phyloP scores from a whole-genome alignment of 2,888 invertebrate species.

The Candidula unifasciata region DNA sequence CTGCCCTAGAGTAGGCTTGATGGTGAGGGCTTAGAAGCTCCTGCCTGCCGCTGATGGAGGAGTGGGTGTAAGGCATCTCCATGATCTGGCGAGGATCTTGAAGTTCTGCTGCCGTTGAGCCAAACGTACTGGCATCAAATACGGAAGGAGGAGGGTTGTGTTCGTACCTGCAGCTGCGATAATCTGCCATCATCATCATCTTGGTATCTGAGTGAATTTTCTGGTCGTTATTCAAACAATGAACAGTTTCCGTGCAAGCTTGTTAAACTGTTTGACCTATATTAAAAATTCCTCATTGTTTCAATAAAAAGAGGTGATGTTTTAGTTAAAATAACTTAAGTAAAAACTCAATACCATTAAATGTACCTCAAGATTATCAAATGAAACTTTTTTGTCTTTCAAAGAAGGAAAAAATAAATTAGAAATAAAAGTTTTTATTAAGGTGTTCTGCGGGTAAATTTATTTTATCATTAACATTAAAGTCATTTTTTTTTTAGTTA shows the following conservation, averaged over 20 bases:
- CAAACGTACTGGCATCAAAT: conserved; percentile 42
- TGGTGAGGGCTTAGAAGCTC: conserved; percentile 61
- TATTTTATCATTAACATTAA: background rate
- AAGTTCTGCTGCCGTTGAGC: conserved; percentile 58
- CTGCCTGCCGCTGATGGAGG: conserved; percentile 55
- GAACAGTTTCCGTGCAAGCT: too few relatives aligned
- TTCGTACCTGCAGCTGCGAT: conserved; percentile 75
- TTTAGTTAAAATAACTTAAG: too few relatives aligned
- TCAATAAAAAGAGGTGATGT: too few relatives aligned
- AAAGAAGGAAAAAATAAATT: too few relatives aligned
- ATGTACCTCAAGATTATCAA: too few relatives aligned
- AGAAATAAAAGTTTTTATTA: too few relatives aligned
- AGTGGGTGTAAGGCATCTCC: conserved; percentile 69
- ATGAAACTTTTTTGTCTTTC: too few relatives aligned
- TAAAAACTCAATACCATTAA: too few relatives aligned
- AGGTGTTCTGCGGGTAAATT: too few relatives aligned
- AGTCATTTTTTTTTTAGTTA: background rate
- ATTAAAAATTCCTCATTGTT: too few relatives aligned
- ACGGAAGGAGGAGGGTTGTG: conserved; percentile 58
- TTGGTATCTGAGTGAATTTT: conserved; percentile 17
- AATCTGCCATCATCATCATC: conserved; percentile 76
- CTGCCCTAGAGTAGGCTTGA: conserved; percentile 59
- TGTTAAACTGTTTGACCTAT: too few relatives aligned
- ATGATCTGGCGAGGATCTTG: conserved; percentile 69
- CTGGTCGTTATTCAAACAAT: background rate